Conservation (phyloP, 1,140 invertebrate genomes). For the Macrotrachela quadricornifera region DNA sequence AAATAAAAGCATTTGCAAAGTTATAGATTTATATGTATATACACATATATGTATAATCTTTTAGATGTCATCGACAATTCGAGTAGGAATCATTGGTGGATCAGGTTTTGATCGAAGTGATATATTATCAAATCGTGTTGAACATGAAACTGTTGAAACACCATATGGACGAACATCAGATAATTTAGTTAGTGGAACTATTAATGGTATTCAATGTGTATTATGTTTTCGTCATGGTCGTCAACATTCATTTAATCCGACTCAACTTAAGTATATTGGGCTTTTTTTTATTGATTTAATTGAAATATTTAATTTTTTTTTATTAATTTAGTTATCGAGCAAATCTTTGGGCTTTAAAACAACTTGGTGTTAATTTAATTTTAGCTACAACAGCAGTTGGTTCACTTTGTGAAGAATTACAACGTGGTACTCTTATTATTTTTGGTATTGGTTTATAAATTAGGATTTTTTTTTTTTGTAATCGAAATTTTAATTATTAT, state of each 20-base stretch:
- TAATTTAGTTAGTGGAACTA: constrained; percentile 42
- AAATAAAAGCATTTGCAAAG: too few species aligned
- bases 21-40: too few species aligned
- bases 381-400: constrained; percentile 75
- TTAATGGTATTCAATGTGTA: constrained; percentile 53
- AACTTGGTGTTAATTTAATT: constrained; percentile 68
- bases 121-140: constrained; percentile 11
- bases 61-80: too few species aligned
- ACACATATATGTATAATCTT: too few species aligned
- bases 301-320: too few species aligned
- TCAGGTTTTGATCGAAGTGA: too few species aligned
- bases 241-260: constrained; percentile 56
- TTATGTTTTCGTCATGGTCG: constrained; percentile 56
- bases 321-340: constrained; percentile 56
- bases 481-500: constrained; percentile 2
- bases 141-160: constrained; percentile 44
- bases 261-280: constrained; percentile 44
- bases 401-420: constrained; percentile 62
- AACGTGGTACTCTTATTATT: constrained; percentile 67
- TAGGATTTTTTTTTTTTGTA: constrained; percentile 21
- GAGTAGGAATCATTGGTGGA: too few species aligned
- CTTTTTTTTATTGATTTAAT: too few species aligned
- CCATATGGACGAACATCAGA: constrained; percentile 67
- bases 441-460: constrained; percentile 71
- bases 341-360: constrained; percentile 76